A percentile compares a stretch with the other conserved stretches of the same genome.
phyloP scores from a whole-genome alignment of 2,113 vertebrate genomes.

The Oryctolagus cuniculus region mOryCun1.1 NC_091439.1:17779501-17780000 shows the following conservation, averaged over 20 bases:
- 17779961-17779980: background rate
- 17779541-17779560: background rate
- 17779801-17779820: background rate
- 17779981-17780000: background rate
- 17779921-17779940: background rate
- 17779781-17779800: background rate
- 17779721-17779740: background rate
- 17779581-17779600: background rate
- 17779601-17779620: background rate
- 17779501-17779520: slow-evolving; percentile 18
- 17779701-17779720: background rate
- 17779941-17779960: background rate
- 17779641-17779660: background rate
- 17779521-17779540: slow-evolving; percentile 2
- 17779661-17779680: background rate
- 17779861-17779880: background rate
- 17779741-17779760: background rate
- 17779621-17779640: accelerated
- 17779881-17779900: too few relatives aligned
- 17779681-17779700: background rate
- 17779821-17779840: background rate
- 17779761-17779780: background rate
- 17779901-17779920: too few relatives aligned
- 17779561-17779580: background rate
- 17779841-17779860: background rate